Conservation (phyloP, 2,888 invertebrate species). For the Dusona sp. region DNA sequence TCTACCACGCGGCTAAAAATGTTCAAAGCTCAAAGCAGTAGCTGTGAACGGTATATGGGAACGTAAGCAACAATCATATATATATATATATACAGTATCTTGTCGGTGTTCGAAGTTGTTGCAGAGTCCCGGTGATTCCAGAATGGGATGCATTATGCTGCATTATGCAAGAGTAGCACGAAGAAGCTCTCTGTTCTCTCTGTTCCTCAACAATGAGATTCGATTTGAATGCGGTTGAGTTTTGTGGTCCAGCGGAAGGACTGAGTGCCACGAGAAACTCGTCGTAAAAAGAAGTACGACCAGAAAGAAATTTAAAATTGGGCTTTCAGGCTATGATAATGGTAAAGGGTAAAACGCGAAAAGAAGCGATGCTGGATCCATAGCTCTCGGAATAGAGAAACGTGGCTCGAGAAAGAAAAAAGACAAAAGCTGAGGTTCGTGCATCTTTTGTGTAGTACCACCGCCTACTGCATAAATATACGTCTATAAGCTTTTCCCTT, state of each 20-base stretch:
- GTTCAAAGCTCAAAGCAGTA: conserved; percentile 40
- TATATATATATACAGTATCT: conserved; percentile 12
- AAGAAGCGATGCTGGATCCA: conserved; percentile 24
- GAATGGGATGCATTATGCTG: conserved; percentile 55
- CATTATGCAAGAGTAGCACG: conserved; percentile 61
- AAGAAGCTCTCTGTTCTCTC: conserved; percentile 28
- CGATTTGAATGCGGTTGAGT: conserved; percentile 70
- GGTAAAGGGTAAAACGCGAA: conserved; percentile 34
- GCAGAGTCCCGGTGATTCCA: conserved; percentile 14
- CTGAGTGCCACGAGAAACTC: conserved; percentile 22
- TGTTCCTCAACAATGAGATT: conserved; percentile 68
- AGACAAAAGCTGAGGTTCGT: conserved; percentile 22
- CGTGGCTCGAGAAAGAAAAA: conserved; percentile 8
- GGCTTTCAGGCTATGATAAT: conserved; percentile 44
- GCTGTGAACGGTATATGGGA: conserved; percentile 6
- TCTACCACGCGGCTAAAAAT: neutral
- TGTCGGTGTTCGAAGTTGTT: conserved; percentile 27
- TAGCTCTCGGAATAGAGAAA: conserved; percentile 23
- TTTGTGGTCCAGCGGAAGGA: conserved; percentile 49
- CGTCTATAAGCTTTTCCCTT: conserved; percentile 12
- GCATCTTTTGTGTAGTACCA: conserved; percentile 47
- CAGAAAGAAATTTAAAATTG: conserved; percentile 13
- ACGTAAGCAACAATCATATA: conserved; percentile 6
- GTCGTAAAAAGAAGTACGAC: conserved; percentile 44
- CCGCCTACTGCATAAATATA: conserved; percentile 39